Evolutionary conservation across 1,140 invertebrate species (phyloP).

Genomic region (Acyrthosiphon pisum): DNA sequence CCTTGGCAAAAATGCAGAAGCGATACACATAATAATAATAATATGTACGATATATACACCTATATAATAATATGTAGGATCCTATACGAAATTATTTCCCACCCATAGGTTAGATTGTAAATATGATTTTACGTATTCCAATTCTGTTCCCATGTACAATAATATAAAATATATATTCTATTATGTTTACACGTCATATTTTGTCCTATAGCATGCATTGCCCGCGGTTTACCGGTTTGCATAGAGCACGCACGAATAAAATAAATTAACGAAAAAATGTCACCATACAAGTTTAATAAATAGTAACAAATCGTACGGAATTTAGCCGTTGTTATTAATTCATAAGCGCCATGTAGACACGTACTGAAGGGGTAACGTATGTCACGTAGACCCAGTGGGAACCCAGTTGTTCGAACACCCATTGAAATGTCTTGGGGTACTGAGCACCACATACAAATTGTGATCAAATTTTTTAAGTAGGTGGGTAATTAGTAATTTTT

Average conservation of each 20-base stretch:
- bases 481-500: no score
- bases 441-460: no score
- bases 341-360: no score
- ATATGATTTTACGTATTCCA: background rate
- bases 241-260: background rate
- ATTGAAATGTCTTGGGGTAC: no score
- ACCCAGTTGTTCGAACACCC: no score
- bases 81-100: background rate
- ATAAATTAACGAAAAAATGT: background rate
- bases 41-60: background rate
- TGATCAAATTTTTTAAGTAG: no score
- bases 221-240: background rate
- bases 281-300: background rate
- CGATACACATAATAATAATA: constrained; percentile 2
- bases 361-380: no score
- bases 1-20: background rate
- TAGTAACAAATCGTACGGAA: background rate
- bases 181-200: background rate
- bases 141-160: background rate
- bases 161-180: background rate
- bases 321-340: background rate
- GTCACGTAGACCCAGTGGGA: no score
- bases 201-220: no score
- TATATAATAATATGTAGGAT: no score
- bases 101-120: background rate